Conservation (phyloP, 1,140 invertebrate genomes). For the Brachionus manjavacas region DNA sequence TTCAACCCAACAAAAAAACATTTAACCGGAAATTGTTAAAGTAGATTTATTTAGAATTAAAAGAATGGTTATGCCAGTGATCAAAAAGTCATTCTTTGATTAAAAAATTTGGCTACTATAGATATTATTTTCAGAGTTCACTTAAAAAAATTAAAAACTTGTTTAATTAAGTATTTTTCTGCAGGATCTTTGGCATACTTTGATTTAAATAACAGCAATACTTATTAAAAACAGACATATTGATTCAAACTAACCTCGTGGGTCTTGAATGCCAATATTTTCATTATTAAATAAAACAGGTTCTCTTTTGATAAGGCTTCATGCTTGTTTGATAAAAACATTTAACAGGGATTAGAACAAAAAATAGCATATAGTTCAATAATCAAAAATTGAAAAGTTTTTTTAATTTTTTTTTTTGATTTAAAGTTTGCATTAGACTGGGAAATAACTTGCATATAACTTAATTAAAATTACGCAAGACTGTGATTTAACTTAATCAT, state of each 20-base stretch:
- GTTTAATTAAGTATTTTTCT: background rate
- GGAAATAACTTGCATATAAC: background rate
- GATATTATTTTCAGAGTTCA: background rate
- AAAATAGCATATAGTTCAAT: background rate
- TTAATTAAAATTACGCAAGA: background rate
- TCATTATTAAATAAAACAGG: background rate
- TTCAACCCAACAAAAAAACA: background rate
- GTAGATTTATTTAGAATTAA: background rate
- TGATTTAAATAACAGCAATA: background rate
- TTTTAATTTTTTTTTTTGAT: background rate
- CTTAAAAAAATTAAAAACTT: background rate
- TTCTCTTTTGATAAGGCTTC: background rate
- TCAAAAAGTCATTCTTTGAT: too few species aligned
- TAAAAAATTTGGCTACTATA: too few species aligned
- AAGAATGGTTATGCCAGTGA: background rate
- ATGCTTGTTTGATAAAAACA: background rate
- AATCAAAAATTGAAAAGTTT: background rate
- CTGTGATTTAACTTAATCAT: too few species aligned
- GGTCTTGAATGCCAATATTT: background rate
- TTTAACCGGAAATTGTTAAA: background rate
- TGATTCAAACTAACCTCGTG: background rate
- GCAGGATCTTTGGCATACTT: background rate
- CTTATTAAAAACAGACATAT: background rate
- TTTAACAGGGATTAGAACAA: background rate
- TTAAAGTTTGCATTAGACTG: background rate